phyloP scores from a whole-genome alignment of 2,113 vertebrate genomes.

The Apodemus sylvaticus region DNA sequence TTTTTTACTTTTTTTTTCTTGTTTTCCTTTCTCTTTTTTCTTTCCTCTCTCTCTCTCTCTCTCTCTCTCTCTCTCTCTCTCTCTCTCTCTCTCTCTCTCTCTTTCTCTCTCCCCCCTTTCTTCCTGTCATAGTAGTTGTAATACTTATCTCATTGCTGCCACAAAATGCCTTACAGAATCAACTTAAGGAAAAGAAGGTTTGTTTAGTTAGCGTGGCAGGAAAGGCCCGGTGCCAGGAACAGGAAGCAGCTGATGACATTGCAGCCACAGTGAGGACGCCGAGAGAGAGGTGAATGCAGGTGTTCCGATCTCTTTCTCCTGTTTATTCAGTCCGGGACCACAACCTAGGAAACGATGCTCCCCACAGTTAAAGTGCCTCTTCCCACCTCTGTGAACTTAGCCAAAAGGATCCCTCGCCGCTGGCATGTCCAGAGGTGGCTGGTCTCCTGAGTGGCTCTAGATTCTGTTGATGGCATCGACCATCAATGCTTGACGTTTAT shows the following conservation, averaged over 20 bases:
- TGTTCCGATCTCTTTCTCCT: too few species aligned
- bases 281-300: not conserved
- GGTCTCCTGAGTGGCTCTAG: not conserved
- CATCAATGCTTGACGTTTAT: too few species aligned
- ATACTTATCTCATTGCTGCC: not conserved
- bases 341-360: not conserved
- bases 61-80: rapidly evolving
- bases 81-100: too few species aligned
- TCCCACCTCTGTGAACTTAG: not conserved
- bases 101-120: too few species aligned
- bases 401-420: not conserved
- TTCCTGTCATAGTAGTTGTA: not conserved
- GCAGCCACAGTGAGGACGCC: not conserved
- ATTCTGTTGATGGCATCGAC: not conserved
- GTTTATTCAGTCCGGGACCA: too few species aligned
- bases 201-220: not conserved
- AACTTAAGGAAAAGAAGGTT: not conserved
- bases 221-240: not conserved
- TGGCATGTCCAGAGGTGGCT: not conserved
- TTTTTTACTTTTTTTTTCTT: not conserved
- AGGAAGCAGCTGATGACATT: not conserved
- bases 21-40: too few species aligned
- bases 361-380: not conserved
- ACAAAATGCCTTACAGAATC: not conserved
- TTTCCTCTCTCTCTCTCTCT: too few species aligned